These are phyloP conservation scores for Distichodus sexfasciatus DNA, from an alignment of 2,797 vertebrate genomes.

Conservation along the genomic window DNA sequence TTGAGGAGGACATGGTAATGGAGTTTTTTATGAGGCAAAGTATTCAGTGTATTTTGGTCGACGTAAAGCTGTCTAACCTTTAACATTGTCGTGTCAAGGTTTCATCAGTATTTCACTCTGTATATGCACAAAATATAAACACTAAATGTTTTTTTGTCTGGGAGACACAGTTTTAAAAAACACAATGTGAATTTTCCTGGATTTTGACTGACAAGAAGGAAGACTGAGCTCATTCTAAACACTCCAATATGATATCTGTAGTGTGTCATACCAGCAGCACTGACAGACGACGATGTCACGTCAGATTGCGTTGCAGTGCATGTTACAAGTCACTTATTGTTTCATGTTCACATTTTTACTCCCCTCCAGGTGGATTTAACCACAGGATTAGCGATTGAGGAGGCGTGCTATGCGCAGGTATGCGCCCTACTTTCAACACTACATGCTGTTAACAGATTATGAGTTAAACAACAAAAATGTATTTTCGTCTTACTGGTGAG, in stretches of 20 bases:
- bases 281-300: not conserved
- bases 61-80: no score
- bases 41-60: no score
- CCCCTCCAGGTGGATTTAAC: slow-evolving; percentile 86
- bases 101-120: no score
- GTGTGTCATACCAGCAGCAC: not conserved
- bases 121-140: no score
- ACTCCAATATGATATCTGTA: no score
- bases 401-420: slow-evolving; percentile 97
- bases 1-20: not conserved
- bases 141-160: no score
- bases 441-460: not conserved
- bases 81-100: no score
- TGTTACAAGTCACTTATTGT: not conserved
- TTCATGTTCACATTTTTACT: slow-evolving; percentile 24
- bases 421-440: not conserved
- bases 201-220: no score
- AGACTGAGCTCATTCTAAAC: no score
- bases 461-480: not conserved
- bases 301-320: not conserved
- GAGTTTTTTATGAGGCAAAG: slow-evolving; percentile 3
- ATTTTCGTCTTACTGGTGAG: not conserved
- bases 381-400: slow-evolving; percentile 95
- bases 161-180: no score
- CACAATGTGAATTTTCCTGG: no score